Base-by-base conservation (phyloP, 2,888 invertebrate species). In the Nowickia ferox region DNA sequence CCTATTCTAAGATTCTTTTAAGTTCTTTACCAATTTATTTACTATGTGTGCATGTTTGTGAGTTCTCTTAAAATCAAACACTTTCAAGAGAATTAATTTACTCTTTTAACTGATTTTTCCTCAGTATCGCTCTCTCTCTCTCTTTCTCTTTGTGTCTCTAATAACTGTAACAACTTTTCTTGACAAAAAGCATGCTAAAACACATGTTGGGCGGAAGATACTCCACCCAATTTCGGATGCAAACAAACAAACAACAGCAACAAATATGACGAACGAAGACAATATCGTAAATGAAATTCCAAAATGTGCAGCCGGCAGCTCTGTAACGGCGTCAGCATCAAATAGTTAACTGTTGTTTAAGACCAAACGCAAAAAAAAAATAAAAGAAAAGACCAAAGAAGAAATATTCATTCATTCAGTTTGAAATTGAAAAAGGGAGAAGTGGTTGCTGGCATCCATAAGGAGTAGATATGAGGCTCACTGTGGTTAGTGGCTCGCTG, bases 201-300 rank as follows among this genome's bases (percentile, higher is more conserved):
- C 80, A 83, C 84, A 84, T 84, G 85, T 87, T 88, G 87, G 79
- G 86, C 71, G 78, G 80, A 79, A 84, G 91, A 91, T 91, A 88
- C 91, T 91, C 91, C 91, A 91, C 91, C 91, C 91, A 91, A 91
- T 90, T 90, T 91, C 90, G 90, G 91, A 90, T 91, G 90, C 89
- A 89, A 87, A 83, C 82, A 84, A 80, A 79, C 61, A 59, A 6
- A 63, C 72, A 82, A 82, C 63, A 63, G 69, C 48, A 76, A 79
- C 77, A 77, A 79, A 51, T 22, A 46, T 30, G n/a, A 65, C 55
- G 53, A 30, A 82, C 74, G 46, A 65, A 66, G 66, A 65, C 66
- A 80, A 80, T 68, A 86, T 51, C 84, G 88, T 86, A 85, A 87
- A 89, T 90, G 90, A 91, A 90, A 90, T 90, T 90, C 84, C 86